These are phyloP conservation scores for Lepidostoma basale DNA, from an alignment of 1,140 invertebrate genomes.

Conservation along the genomic window DNA sequence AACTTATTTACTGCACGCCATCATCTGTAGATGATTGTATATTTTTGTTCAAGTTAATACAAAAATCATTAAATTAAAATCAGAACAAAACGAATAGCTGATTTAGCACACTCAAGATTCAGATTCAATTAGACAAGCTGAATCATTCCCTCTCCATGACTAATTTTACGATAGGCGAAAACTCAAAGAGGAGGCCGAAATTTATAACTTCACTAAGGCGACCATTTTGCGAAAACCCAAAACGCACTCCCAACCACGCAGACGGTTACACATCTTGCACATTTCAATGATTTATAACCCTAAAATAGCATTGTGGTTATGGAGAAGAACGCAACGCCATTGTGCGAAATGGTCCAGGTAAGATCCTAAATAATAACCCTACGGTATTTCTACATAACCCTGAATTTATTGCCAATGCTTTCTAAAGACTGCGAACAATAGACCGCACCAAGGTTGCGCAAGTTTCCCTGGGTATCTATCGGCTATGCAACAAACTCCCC, in stretches of 20 bases:
- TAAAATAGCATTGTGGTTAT: constrained; percentile 40
- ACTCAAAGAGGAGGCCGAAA: constrained; percentile 35
- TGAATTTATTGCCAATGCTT: constrained; percentile 57
- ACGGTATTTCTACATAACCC: constrained; percentile 52
- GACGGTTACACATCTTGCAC: constrained; percentile 2
- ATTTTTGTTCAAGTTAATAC: no score
- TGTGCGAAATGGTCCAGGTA: constrained; percentile 42
- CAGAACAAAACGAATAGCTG: no score
- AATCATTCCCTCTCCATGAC: constrained; percentile 33
- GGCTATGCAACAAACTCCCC: constrained; percentile 10
- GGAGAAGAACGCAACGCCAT: constrained; percentile 11
- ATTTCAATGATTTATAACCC: constrained; percentile 14
- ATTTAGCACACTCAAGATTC: no score
- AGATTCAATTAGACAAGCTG: constrained; percentile 13
- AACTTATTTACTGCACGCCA: no score
- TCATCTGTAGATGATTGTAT: no score
- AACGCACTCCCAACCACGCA: not conserved
- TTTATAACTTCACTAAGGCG: constrained; percentile 43
- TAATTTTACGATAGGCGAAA: constrained; percentile 36
- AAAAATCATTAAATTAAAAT: no score
- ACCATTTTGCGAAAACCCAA: constrained; percentile 32
- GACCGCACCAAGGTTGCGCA: constrained; percentile 31
- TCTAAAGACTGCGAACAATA: constrained; percentile 45
- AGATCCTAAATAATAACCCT: constrained; percentile 35
- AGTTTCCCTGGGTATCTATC: no score